Conservation (phyloP, 2,113 vertebrate species). For the Triplophysa dalaica region DNA sequence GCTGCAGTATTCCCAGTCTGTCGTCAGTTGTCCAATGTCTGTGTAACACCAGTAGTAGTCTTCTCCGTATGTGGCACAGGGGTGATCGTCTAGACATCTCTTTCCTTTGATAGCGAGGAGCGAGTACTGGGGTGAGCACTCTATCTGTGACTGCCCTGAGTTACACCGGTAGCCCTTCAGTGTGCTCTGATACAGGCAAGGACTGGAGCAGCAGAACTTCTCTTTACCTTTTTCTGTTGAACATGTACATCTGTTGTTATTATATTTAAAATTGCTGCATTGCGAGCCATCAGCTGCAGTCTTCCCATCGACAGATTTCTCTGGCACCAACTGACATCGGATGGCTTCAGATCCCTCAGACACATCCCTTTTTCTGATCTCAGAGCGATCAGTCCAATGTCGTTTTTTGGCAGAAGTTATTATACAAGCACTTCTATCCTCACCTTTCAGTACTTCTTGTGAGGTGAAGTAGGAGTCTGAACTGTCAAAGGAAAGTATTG, state of each 20-base stretch:
- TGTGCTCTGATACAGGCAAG: not conserved
- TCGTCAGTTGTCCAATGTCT: too few species aligned
- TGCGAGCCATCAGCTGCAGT: not conserved
- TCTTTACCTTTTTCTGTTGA: not conserved
- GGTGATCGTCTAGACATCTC: constrained; percentile 8
- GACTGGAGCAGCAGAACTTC: not conserved
- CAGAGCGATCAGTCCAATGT: not conserved
- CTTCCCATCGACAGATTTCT: not conserved
- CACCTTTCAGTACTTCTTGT: not conserved
- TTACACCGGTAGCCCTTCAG: constrained; percentile 7
- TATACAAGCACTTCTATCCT: not conserved
- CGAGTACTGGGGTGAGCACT: constrained; percentile 43
- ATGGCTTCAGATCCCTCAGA: not conserved
- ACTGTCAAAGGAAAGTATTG: not conserved
- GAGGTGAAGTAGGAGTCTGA: not conserved
- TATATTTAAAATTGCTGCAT: not conserved
- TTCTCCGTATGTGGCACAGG: constrained; percentile 22
- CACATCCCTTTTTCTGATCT: not conserved
- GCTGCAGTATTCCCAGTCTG: constrained; percentile 30
- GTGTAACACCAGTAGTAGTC: constrained; percentile 42
- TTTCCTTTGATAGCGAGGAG: not conserved
- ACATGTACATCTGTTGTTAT: not conserved
- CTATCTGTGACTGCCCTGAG: not conserved
- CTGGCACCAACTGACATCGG: not conserved
- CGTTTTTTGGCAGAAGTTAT: not conserved